Base-by-base conservation (phyloP, 2,888 invertebrate genomes). In the Drosophila mercatorum region DNA sequence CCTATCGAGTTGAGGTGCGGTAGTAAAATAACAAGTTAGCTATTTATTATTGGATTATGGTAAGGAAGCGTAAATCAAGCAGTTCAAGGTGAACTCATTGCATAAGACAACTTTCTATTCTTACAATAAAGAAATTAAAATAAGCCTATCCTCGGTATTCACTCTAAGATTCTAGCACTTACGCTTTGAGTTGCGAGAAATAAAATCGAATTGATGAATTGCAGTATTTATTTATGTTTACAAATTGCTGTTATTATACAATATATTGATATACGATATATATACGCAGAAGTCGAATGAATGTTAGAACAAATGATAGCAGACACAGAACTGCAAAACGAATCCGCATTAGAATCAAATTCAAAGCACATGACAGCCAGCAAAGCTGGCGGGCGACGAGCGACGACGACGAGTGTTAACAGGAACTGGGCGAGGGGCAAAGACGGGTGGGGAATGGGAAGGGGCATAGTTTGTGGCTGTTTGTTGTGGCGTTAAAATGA, bases 341-440 rank as follows among this genome's bases (percentile, higher is more conserved):
- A 84, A 72, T 81, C 75, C 75, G 88, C 72, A 74, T 78, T 74
- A 83, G 85, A 83, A 78, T 74, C 71, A 70, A 73, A 67, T 56
- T 49, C 57, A 53, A 66, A 68, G 60, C 75, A 68, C 68, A 70
- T 78, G 84, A 83, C 71, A 73, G 57, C 40, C 56, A 44, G 46
- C 55, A 41, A 77, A 77, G 40, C 46, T 66, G 64, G 61, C 63
- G 68, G 56, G 10, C 10, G 34, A 64, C 63, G 68, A 58, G 10
- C 10, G 34, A 34, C 64, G 65, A 51, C 68, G 75, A 67, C 66
- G 72, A 43, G 46, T n/a, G 44, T 46, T 31, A 43, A 73, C 53
- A 67, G 78, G 36, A 43, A 41, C 49, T 49, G 41, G 12, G 26
- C 14, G 26, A 7, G 46, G 22, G 40, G 36, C 12, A 11, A 14